phyloP scores from a whole-genome alignment of 2,113 vertebrate species.

The Vombatus ursinus region DNA sequence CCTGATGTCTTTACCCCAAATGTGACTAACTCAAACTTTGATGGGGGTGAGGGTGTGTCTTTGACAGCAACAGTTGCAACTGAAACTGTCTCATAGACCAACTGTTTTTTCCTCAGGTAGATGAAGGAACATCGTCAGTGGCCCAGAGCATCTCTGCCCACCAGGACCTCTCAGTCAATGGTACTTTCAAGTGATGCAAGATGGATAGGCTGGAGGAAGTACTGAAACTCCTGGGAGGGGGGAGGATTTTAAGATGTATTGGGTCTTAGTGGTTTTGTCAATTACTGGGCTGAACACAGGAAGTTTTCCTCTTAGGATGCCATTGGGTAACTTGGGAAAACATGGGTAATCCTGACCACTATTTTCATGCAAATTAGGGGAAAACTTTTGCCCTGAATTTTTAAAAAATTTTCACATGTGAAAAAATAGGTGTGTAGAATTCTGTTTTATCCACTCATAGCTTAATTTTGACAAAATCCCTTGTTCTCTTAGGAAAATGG shows the following conservation, averaged over 20 bases:
- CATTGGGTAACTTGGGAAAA: slow-evolving; percentile 16
- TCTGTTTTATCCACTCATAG: slow-evolving; percentile 3
- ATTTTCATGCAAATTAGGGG: background rate
- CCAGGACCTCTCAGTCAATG: background rate
- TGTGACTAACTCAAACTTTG: background rate
- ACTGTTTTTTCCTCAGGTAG: background rate
- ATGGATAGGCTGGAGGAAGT: background rate
- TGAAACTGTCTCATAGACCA: background rate
- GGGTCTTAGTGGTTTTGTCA: background rate
- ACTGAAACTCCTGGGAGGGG: background rate
- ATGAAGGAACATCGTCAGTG: background rate
- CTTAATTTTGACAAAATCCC: background rate
- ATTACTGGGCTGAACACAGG: background rate
- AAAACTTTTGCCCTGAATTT: background rate
- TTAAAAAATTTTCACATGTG: background rate
- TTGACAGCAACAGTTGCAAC: background rate
- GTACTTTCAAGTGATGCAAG: background rate
- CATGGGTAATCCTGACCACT: background rate
- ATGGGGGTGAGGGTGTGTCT: background rate
- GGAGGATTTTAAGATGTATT: background rate
- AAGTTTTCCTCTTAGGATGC: background rate
- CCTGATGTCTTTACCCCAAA: background rate
- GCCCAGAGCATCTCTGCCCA: background rate
- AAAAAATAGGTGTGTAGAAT: background rate
- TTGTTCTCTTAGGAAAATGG: slow-evolving; percentile 27